Percentiles rank a stretch among this genome's conserved stretches.
These are phyloP conservation scores for Coremacera marginata DNA, from an alignment of 2,888 invertebrate genomes.

Conservation along the genomic window DNA sequence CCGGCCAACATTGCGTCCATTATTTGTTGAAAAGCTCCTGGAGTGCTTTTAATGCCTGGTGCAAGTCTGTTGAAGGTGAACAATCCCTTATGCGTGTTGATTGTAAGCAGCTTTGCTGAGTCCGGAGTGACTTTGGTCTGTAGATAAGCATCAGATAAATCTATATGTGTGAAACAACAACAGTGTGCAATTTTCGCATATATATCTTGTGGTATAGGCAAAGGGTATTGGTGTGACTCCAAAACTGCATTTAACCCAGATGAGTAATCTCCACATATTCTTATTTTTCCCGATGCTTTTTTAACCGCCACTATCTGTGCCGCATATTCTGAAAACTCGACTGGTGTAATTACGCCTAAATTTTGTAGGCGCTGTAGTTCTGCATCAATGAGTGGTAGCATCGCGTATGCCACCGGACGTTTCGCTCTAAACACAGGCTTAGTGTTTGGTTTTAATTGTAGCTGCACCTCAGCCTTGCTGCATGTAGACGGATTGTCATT, in stretches of 20 bases:
- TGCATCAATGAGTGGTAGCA: no score
- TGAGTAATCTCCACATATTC: not conserved
- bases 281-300: no score
- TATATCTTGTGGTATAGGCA: conserved; percentile 47
- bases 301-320: not conserved
- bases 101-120: conserved; percentile 44
- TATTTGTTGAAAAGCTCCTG: no score
- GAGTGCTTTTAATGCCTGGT: conserved; percentile 48
- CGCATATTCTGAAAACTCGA: not conserved
- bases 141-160: no score
- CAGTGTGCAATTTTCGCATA: conserved; percentile 42
- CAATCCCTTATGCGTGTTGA: conserved; percentile 43
- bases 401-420: no score
- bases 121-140: conserved; percentile 42
- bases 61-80: conserved; percentile 43
- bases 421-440: no score
- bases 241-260: not conserved
- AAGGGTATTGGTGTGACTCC: not conserved
- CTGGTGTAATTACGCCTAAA: not conserved
- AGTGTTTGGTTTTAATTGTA: no score
- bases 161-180: conserved; percentile 43
- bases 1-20: no score
- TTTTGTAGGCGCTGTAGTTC: not conserved
- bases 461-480: no score
- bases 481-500: no score